phyloP scores from a whole-genome alignment of 2,113 vertebrate genomes.

The Dissostichus mawsoni region DNA sequence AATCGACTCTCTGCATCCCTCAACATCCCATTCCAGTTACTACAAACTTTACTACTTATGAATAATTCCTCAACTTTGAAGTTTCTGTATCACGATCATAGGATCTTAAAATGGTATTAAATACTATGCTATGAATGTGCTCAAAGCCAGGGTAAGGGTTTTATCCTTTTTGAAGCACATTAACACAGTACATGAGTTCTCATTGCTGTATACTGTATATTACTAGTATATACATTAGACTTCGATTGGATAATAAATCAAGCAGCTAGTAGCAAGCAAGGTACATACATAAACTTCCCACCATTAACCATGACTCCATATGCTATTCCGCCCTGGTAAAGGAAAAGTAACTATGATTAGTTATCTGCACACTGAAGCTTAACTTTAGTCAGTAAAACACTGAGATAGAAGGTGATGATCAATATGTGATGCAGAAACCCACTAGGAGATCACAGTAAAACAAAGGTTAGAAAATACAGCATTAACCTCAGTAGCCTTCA shows the following conservation, averaged over 20 bases:
- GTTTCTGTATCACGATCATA: neutral
- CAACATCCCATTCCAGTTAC: neutral
- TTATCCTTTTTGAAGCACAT: neutral
- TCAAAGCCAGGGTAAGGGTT: neutral
- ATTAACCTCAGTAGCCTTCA: conserved; percentile 48
- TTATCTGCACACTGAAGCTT: conserved; percentile 11
- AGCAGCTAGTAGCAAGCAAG: neutral
- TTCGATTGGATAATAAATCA: neutral
- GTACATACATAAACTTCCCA: conserved; percentile 1
- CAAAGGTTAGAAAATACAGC: conserved; percentile 44
- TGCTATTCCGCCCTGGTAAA: too few relatives aligned
- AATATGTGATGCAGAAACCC: conserved; percentile 39
- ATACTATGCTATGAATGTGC: too few relatives aligned
- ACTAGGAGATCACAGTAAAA: conserved; percentile 26
- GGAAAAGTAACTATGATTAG: conserved; percentile 16
- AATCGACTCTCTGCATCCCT: neutral
- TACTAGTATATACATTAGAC: neutral
- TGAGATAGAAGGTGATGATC: conserved; percentile 33
- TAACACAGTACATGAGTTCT: neutral
- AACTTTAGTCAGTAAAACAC: conserved; percentile 29
- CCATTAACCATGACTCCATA: neutral
- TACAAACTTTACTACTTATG: too few relatives aligned
- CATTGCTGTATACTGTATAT: neutral
- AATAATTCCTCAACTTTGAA: neutral
- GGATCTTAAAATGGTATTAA: too few relatives aligned